Percentiles rank a stretch among this genome's conserved stretches.
Evolutionary conservation across 37 sponge, comb jelly and placozoan species (phyloP).

Genomic region (Cliona cf. orientalis): DNA sequence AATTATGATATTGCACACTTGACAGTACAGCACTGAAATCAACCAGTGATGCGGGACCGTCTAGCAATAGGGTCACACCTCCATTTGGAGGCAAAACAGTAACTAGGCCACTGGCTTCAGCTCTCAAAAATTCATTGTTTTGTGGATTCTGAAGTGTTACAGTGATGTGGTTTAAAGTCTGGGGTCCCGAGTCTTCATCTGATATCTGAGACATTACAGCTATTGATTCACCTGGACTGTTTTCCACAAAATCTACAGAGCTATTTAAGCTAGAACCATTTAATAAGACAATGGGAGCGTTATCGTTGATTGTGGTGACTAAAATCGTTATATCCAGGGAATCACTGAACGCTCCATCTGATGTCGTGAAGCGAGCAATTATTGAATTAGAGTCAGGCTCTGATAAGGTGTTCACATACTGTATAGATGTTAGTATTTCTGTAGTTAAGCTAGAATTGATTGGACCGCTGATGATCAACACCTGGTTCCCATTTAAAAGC

Average conservation of each 20-base stretch:
- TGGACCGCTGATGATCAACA: slow-evolving; percentile 25
- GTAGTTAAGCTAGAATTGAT: background rate
- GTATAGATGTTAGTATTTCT: slow-evolving; percentile 9
- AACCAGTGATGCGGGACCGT: slow-evolving; percentile 46
- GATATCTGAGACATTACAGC: slow-evolving; percentile 1
- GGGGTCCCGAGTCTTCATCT: slow-evolving; percentile 43
- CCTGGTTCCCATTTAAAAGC: background rate
- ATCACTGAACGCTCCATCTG: slow-evolving; percentile 46
- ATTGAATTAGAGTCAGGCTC: slow-evolving; percentile 17
- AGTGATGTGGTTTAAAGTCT: slow-evolving; percentile 19
- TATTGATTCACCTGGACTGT: slow-evolving; percentile 13
- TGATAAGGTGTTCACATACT: slow-evolving; percentile 34
- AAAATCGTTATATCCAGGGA: background rate
- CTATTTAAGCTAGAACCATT: background rate
- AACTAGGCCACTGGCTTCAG: slow-evolving; percentile 10
- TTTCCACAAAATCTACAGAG: slow-evolving; percentile 30
- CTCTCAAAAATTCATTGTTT: slow-evolving; percentile 49
- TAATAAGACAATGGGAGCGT: slow-evolving; percentile 18
- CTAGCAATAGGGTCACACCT: slow-evolving; percentile 11
- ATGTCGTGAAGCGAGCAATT: slow-evolving; percentile 11
- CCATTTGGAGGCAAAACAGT: slow-evolving; percentile 37
- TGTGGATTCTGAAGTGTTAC: slow-evolving; percentile 32
- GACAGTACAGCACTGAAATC: slow-evolving; percentile 31
- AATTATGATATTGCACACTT: slow-evolving; percentile 39
- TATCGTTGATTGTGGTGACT: slow-evolving; percentile 19